phyloP scores from a whole-genome alignment of 2,888 invertebrate genomes.

The Tiliacea aurago region DNA sequence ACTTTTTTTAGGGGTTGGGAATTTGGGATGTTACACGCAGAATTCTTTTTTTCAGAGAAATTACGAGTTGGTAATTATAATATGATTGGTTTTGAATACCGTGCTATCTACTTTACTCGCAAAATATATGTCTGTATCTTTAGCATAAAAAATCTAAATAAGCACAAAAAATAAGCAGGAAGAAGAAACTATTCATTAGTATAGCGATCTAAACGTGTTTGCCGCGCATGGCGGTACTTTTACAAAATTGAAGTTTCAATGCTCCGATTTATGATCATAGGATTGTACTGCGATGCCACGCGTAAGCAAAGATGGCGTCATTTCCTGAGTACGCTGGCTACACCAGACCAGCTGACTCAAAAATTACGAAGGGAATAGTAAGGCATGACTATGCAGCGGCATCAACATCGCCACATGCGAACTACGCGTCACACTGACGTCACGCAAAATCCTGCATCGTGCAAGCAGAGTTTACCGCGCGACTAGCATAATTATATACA shows the following conservation, averaged over 20 bases:
- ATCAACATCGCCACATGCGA: no score
- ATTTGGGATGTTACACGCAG: not conserved
- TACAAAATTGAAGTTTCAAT: not conserved
- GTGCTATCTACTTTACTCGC: not conserved
- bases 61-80: not conserved
- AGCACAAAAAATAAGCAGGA: not conserved
- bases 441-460: no score
- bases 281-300: not conserved
- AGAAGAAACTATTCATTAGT: not conserved
- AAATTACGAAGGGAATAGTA: not conserved
- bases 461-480: no score
- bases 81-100: not conserved
- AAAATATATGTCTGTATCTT: not conserved
- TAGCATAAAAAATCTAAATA: not conserved
- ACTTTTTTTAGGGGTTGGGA: constrained; percentile 15
- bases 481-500: no score
- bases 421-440: no score
- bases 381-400: no score
- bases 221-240: not conserved
- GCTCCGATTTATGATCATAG: not conserved
- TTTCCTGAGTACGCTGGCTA: no score
- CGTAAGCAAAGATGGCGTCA: not conserved
- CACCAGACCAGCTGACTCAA: not conserved
- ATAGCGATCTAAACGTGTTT: not conserved
- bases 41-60: not conserved